These are phyloP conservation scores for Ictalurus punctatus DNA, from an alignment of 2,113 vertebrate species.

Conservation along the genomic window DNA sequence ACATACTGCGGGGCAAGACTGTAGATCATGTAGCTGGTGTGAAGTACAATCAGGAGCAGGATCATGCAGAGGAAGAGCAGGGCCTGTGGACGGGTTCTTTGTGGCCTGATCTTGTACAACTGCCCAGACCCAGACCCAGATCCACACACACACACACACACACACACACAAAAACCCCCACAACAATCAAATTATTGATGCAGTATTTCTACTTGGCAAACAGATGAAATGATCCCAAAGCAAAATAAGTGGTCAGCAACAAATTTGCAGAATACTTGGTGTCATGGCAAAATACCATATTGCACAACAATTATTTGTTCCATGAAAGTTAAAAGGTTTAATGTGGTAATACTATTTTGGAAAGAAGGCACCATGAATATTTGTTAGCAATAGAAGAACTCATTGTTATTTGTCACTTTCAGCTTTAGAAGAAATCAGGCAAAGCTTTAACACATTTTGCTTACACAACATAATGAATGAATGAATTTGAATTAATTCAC, in stretches of 20 bases:
- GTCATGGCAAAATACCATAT: neutral
- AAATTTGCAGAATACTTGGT: neutral
- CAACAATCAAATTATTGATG: neutral
- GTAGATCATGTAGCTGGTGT: conserved; percentile 98
- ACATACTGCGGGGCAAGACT: conserved; percentile 97
- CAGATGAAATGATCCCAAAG: neutral
- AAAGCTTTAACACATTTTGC: neutral
- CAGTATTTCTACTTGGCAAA: neutral
- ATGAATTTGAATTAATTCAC: neutral
- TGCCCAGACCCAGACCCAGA: conserved; percentile 60
- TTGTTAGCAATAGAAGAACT: neutral
- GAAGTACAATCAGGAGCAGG: conserved; percentile 93
- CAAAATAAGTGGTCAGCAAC: neutral
- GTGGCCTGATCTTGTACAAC: conserved; percentile 94
- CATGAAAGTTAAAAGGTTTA: too few species aligned
- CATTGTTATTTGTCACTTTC: neutral
- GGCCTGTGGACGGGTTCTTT: conserved; percentile 90
- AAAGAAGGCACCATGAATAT: neutral
- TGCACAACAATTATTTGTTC: too few species aligned
- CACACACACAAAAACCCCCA: neutral
- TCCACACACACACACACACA: neutral
- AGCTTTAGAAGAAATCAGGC: neutral
- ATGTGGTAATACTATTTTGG: neutral
- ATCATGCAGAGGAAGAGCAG: conserved; percentile 98
- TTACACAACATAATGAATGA: neutral